phyloP scores from a whole-genome alignment of 2,113 vertebrate species.

The Macrotis lagotis region DNA sequence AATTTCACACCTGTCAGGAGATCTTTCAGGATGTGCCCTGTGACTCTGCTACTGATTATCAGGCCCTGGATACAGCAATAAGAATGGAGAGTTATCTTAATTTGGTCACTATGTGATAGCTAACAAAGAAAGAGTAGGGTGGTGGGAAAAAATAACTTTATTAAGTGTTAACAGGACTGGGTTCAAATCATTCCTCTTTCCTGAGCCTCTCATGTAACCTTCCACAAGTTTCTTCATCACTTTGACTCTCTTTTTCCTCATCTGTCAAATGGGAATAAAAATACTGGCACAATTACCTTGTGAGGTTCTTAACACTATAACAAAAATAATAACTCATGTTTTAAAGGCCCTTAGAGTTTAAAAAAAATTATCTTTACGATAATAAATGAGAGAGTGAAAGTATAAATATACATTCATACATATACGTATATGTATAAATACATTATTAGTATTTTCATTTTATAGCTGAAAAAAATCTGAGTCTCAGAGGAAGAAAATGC shows the following conservation, averaged over 20 bases:
- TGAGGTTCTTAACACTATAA: neutral
- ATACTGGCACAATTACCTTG: neutral
- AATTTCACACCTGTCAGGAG: conserved; percentile 69
- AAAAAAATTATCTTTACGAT: neutral
- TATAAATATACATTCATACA: neutral
- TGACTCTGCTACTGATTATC: conserved; percentile 59
- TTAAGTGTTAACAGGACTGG: neutral
- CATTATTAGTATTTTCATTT: neutral
- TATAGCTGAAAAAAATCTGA: neutral
- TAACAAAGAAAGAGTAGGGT: neutral
- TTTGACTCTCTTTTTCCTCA: neutral
- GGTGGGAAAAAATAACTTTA: neutral
- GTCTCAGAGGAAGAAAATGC: neutral
- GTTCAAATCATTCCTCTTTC: neutral
- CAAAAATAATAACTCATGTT: neutral
- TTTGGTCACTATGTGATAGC: neutral
- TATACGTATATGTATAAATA: neutral
- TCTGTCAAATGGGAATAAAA: neutral
- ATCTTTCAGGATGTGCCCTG: conserved; percentile 46
- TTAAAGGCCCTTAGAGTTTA: neutral
- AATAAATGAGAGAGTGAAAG: neutral
- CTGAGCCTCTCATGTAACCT: neutral
- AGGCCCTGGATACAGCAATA: neutral
- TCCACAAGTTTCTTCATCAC: neutral
- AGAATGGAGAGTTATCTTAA: conserved; percentile 1